Base-by-base conservation (phyloP, 2,888 invertebrate species). In the Scaptodrosophila latifasciaeformis region DNA sequence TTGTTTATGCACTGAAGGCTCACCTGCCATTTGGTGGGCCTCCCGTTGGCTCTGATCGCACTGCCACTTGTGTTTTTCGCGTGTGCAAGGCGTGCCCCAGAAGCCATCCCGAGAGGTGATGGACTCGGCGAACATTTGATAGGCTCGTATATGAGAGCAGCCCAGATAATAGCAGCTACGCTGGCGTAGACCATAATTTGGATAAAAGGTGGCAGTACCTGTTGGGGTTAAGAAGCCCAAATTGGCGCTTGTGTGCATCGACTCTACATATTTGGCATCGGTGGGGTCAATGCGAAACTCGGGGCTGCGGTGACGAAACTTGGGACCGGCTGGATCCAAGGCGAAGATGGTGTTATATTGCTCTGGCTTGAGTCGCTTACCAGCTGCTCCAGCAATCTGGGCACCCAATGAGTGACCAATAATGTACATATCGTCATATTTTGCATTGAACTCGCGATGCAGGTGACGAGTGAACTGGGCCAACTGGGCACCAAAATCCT, bases 381-480 rank as follows among this genome's bases (percentile, higher is more conserved):
- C 87, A 0, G 84, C 82, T 0, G 86, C 58, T 0, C 87, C 85
- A 0, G 79, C 78, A 4, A 85, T 65, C 56, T 87, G 87, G 0
- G 84, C 87, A 4, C 87, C 87, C 44, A 87, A 55, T 3, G 86
- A 86, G 34, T 87, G 87, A 0, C 87, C 87, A 39, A 86, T 67
- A 0, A 87, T 29, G 45, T 82, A 84, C 21, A 83, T 78, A 6
- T 75, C 72, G 7, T 70, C 64, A 6, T 65, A 72, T 1, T 63
- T 50, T 0, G 83, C 67, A 1, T 54, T 50, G 0, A 66, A 62
- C 0, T 61, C 46, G 0, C 58, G 49, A 0, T 77, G 46, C 29
- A 87, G 44, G 13, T 82, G 75, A 0, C 82, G 65, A 0, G 84
- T 70, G 24, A 86, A 82, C 39, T 60, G 37, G 0, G 77, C 82